phyloP scores from a whole-genome alignment of 2,797 vertebrate genomes.

The Chaenodraco wilsoni region DNA sequence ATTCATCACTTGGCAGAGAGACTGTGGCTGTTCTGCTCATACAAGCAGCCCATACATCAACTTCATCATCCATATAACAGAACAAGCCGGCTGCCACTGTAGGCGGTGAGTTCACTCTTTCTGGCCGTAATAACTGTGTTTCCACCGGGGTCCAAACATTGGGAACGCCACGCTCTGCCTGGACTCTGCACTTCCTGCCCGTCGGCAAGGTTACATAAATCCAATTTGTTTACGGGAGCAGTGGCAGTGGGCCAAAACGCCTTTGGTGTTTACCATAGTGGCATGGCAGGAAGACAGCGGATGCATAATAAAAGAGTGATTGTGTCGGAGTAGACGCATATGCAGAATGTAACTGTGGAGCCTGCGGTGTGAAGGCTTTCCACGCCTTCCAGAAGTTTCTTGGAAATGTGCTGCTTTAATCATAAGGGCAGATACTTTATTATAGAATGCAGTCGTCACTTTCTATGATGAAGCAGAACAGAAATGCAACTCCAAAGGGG shows the following conservation, averaged over 20 bases:
- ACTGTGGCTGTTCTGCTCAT: constrained; percentile 69
- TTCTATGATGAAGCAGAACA: constrained; percentile 14
- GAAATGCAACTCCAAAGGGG: not conserved
- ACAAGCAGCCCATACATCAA: constrained; percentile 81
- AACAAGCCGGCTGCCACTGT: constrained; percentile 73
- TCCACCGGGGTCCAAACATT: constrained; percentile 60
- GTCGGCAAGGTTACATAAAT: constrained; percentile 77
- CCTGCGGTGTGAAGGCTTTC: constrained; percentile 27
- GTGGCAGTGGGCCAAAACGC: constrained; percentile 64
- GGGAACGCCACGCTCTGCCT: constrained; percentile 33
- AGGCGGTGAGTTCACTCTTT: constrained; percentile 70
- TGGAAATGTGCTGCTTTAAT: constrained; percentile 38
- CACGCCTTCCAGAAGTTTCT: constrained; percentile 23
- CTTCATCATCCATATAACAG: constrained; percentile 78
- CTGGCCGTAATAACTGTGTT: constrained; percentile 75
- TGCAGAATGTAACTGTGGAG: constrained; percentile 53
- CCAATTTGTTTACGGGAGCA: constrained; percentile 73
- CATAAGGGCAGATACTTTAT: constrained; percentile 23
- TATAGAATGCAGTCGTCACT: not conserved
- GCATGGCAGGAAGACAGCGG: constrained; percentile 28
- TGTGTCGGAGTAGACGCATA: constrained; percentile 62
- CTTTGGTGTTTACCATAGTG: constrained; percentile 49
- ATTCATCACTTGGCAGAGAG: constrained; percentile 82
- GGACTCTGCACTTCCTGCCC: constrained; percentile 56
- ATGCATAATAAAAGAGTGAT: constrained; percentile 67